Evolutionary conservation across 2,113 vertebrate genomes (phyloP).

Genomic region (Cathartes aura): DNA sequence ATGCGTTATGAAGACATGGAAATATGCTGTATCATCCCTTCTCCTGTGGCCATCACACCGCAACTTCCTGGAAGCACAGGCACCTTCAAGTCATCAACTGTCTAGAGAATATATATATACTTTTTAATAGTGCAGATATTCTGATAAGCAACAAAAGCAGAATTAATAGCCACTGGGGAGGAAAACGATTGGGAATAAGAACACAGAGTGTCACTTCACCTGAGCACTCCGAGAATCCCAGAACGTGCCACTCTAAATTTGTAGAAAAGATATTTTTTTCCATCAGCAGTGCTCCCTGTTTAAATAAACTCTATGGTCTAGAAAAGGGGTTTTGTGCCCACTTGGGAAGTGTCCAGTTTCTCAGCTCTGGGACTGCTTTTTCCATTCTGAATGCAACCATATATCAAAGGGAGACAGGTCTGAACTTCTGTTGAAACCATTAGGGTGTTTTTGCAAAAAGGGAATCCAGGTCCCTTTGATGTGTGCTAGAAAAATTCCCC

Average conservation of each 20-base stretch:
- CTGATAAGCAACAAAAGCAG: background rate
- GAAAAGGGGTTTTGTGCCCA: conserved; percentile 58
- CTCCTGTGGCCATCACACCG: background rate
- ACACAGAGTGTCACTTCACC: background rate
- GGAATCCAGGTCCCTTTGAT: conserved; percentile 75
- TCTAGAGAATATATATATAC: background rate
- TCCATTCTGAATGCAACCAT: conserved; percentile 65
- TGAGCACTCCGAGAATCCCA: background rate
- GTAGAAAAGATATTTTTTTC: conserved; percentile 20
- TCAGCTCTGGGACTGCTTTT: conserved; percentile 50
- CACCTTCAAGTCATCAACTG: background rate
- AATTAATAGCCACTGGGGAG: background rate
- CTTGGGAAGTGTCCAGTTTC: conserved; percentile 52
- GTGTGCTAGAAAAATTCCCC: conserved; percentile 69
- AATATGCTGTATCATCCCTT: background rate
- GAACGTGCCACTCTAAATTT: background rate
- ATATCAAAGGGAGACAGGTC: conserved; percentile 74
- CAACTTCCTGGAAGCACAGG: background rate
- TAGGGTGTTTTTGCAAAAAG: conserved; percentile 73
- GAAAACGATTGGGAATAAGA: background rate
- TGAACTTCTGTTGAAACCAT: conserved; percentile 78
- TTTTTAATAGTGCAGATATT: background rate
- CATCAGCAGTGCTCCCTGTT: conserved; percentile 22
- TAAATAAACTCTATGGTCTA: conserved; percentile 42
- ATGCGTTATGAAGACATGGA: background rate